Evolutionary conservation across 2,113 vertebrate species (phyloP).

Genomic region (Manacus vitellinus): DNA sequence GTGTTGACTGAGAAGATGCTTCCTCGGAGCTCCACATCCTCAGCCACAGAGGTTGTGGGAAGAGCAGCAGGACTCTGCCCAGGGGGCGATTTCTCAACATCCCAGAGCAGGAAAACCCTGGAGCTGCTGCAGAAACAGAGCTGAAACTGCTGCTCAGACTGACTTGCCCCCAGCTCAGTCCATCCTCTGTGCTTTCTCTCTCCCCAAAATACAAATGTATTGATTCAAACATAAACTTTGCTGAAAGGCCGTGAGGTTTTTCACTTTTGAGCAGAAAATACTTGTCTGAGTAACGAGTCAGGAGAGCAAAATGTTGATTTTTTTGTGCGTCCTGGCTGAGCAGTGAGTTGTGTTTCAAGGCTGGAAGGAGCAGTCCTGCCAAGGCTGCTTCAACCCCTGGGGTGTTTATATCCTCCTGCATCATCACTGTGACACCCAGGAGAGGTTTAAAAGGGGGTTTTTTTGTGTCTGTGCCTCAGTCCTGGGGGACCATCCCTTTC

Average conservation of each 20-base stretch:
- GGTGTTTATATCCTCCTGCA: background rate
- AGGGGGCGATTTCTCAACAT: background rate
- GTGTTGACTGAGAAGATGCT: background rate
- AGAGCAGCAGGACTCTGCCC: background rate
- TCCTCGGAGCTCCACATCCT: rapidly evolving
- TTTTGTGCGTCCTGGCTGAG: too few relatives aligned
- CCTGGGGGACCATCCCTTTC: background rate
- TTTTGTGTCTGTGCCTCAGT: background rate
- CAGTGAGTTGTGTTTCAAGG: rapidly evolving
- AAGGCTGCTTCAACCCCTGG: background rate
- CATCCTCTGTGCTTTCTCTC: background rate
- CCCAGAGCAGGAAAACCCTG: background rate
- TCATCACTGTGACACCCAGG: background rate
- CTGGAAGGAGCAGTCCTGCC: background rate
- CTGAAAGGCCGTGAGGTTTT: background rate
- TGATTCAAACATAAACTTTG: background rate
- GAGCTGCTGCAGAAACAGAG: too few relatives aligned
- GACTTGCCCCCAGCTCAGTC: background rate
- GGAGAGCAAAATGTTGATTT: background rate
- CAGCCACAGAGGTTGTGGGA: rapidly evolving
- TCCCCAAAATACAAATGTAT: background rate
- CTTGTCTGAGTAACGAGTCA: rapidly evolving
- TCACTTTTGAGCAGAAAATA: too few relatives aligned
- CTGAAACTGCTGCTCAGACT: background rate
- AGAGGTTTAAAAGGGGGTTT: too few relatives aligned